Percentiles rank a stretch among this genome's conserved stretches.
phyloP scores from a whole-genome alignment of 2,888 invertebrate species.

The Mamestra brassicae region DNA sequence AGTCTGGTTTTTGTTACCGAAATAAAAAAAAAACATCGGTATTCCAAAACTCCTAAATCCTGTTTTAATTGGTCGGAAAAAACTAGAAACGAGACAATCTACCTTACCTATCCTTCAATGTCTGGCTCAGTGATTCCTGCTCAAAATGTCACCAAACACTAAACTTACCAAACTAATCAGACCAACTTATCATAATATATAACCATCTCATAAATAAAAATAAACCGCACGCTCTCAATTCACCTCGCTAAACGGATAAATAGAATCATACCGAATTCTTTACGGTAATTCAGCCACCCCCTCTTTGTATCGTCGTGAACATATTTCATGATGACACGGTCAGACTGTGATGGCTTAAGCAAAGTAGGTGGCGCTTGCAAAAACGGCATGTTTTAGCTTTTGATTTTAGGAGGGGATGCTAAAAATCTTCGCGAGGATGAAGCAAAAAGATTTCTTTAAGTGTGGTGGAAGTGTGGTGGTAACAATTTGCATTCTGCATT shows the following conservation, averaged over 20 bases:
- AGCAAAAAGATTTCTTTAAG: background rate
- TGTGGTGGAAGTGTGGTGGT: too few species aligned
- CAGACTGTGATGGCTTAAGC: slow-evolving; percentile 31
- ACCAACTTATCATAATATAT: background rate
- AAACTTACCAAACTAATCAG: background rate
- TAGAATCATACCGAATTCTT: slow-evolving; percentile 21
- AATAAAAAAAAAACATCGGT: too few species aligned
- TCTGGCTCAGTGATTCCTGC: too few species aligned
- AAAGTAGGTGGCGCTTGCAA: background rate
- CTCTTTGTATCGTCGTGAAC: slow-evolving; percentile 29
- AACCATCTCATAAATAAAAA: slow-evolving; percentile 32
- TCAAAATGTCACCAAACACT: background rate
- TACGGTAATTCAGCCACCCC: slow-evolving; percentile 42
- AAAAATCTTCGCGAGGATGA: background rate
- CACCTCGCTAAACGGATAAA: slow-evolving; percentile 35
- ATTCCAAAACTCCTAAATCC: too few species aligned
- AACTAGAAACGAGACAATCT: background rate
- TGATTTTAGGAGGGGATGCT: background rate
- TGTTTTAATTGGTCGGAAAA: background rate
- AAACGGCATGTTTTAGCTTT: slow-evolving; percentile 5
- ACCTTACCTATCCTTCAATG: background rate
- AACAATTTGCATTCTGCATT: background rate
- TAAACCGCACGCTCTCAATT: background rate
- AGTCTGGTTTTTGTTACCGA: too few species aligned
- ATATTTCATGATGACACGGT: slow-evolving; percentile 55